Evolutionary conservation across 2,113 vertebrate genomes (phyloP).

Genomic region (Centropristis striata): DNA sequence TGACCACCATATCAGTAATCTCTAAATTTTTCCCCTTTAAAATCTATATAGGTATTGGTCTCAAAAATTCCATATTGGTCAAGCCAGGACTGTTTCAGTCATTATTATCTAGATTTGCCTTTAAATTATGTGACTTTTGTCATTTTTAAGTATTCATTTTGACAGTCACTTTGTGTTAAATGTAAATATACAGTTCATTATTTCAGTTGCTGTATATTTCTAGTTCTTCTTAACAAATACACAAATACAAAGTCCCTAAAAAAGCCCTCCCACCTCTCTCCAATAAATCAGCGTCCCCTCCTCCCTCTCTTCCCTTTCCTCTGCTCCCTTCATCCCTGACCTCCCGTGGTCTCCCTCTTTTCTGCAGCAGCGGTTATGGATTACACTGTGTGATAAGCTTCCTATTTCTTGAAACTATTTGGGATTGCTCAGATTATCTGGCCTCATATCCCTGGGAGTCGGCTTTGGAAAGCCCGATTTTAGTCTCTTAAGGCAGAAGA

Average conservation of each 20-base stretch:
- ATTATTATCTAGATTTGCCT: neutral
- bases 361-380: conserved; percentile 78
- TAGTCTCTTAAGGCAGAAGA: conserved; percentile 81
- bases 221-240: neutral
- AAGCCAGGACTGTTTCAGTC: neutral
- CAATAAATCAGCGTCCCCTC: conserved; percentile 32
- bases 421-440: conserved; percentile 86
- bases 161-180: neutral
- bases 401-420: conserved; percentile 87
- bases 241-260: conserved; percentile 19
- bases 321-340: conserved; percentile 54
- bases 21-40: too few species aligned
- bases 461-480: conserved; percentile 83
- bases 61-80: too few species aligned
- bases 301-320: conserved; percentile 69
- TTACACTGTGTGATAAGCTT: conserved; percentile 89
- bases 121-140: neutral
- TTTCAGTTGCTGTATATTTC: neutral
- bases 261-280: conserved; percentile 36
- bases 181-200: neutral
- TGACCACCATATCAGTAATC: too few species aligned
- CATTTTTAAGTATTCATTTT: conserved; percentile 4
- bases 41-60: too few species aligned
- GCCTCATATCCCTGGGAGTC: conserved; percentile 81
- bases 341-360: conserved; percentile 61